phyloP scores from a whole-genome alignment of 1,140 invertebrate species.

The Zaprionus capensis region DNA sequence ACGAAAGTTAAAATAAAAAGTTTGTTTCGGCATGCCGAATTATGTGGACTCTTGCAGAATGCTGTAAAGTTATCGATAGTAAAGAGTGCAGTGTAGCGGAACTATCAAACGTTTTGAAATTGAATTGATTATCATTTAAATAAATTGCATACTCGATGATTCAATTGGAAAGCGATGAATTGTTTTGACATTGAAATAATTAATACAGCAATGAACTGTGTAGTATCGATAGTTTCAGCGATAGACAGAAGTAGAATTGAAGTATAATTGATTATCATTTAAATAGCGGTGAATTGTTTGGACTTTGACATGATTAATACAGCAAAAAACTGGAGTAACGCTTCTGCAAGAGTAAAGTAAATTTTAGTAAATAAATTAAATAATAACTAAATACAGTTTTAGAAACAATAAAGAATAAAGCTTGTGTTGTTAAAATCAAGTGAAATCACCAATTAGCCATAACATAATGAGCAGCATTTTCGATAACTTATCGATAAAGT shows the following conservation, averaged over 20 bases:
- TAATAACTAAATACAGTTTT: slow-evolving; percentile 3
- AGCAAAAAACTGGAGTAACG: neutral
- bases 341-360: neutral
- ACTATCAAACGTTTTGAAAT: neutral
- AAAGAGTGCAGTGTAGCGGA: no score
- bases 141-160: no score
- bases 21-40: slow-evolving; percentile 2
- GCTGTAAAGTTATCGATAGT: neutral
- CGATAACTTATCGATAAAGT: slow-evolving; percentile 29
- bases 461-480: slow-evolving; percentile 27
- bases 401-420: neutral
- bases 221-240: neutral
- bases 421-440: neutral
- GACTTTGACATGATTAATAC: neutral
- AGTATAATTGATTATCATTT: no score
- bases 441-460: slow-evolving; percentile 22
- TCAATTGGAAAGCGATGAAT: no score
- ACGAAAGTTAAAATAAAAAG: slow-evolving; percentile 11
- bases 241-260: neutral
- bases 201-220: neutral
- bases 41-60: neutral
- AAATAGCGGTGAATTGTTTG: no score
- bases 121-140: no score
- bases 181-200: neutral
- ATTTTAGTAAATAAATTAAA: slow-evolving; percentile 14